Conservation (phyloP, 2,113 vertebrate genomes). For the Alectura lathami region DNA sequence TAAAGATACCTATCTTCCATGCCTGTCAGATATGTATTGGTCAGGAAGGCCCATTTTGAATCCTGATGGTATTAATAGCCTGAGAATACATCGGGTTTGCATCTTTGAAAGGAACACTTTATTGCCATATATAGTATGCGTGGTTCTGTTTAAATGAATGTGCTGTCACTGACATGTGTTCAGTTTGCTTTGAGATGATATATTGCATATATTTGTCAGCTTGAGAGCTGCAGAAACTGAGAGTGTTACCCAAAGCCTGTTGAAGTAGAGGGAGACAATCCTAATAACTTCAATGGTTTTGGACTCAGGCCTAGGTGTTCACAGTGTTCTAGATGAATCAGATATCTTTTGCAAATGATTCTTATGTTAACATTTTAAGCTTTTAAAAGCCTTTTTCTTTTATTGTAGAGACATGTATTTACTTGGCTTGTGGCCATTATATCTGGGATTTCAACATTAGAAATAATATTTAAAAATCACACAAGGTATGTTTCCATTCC, state of each 20-base stretch:
- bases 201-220: conserved; percentile 23
- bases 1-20: not conserved
- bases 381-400: conserved; percentile 36
- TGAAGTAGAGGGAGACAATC: conserved; percentile 17
- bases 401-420: not conserved
- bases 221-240: not conserved
- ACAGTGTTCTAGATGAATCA: conserved; percentile 17
- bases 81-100: not conserved
- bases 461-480: conserved; percentile 29
- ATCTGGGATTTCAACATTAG: not conserved
- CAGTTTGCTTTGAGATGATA: conserved; percentile 53
- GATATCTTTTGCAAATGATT: not conserved
- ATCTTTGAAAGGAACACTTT: conserved; percentile 47
- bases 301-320: conserved; percentile 17
- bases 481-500: not conserved
- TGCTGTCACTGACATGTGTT: conserved; percentile 59
- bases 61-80: conserved; percentile 46
- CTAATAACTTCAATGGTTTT: conserved; percentile 7
- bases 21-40: not conserved
- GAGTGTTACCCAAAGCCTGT: not conserved
- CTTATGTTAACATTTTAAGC: conserved; percentile 39
- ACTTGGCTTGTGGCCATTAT: not conserved
- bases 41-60: conserved; percentile 12
- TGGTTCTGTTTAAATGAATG: conserved; percentile 49
- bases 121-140: conserved; percentile 64